Evolutionary conservation across 1,140 invertebrate species (phyloP).

Genomic region (Halictus rubicundus): DNA sequence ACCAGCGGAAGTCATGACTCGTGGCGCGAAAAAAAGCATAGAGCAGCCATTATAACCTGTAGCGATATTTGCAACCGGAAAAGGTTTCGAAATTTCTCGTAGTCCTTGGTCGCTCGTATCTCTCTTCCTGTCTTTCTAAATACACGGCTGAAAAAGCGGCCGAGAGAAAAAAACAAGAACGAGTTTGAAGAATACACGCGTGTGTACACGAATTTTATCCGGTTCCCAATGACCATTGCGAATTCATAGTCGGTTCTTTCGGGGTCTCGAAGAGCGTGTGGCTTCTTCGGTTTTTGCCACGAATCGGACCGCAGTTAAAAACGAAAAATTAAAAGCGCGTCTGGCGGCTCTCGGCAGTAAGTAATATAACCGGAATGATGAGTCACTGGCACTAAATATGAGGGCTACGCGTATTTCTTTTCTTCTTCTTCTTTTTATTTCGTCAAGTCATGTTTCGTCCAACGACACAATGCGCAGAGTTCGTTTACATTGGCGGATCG

Average conservation of each 20-base stretch:
- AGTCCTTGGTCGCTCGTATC: conserved; percentile 9
- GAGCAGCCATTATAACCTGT: background rate
- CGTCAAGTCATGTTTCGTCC: conserved; percentile 17
- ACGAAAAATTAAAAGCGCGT: conserved; percentile 8
- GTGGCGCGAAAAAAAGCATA: conserved; percentile 2
- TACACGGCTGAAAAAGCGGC: background rate
- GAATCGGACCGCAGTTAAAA: background rate
- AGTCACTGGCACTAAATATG: conserved; percentile 27
- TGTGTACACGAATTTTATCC: background rate
- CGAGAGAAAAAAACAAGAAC: background rate
- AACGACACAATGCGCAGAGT: background rate
- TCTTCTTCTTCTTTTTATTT: no score
- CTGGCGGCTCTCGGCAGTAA: background rate
- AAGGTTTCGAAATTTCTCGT: conserved; percentile 11
- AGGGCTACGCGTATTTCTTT: background rate
- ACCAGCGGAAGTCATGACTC: background rate
- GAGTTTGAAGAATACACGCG: background rate
- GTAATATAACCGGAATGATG: conserved; percentile 37
- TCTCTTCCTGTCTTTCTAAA: background rate
- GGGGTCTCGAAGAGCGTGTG: background rate
- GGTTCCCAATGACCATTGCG: background rate
- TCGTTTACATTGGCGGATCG: conserved; percentile 17
- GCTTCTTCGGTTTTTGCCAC: background rate
- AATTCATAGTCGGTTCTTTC: conserved; percentile 4
- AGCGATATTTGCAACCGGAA: background rate